Evolutionary conservation across 2,888 invertebrate genomes (phyloP).

Genomic region (Alviniconcha strummeri): DNA sequence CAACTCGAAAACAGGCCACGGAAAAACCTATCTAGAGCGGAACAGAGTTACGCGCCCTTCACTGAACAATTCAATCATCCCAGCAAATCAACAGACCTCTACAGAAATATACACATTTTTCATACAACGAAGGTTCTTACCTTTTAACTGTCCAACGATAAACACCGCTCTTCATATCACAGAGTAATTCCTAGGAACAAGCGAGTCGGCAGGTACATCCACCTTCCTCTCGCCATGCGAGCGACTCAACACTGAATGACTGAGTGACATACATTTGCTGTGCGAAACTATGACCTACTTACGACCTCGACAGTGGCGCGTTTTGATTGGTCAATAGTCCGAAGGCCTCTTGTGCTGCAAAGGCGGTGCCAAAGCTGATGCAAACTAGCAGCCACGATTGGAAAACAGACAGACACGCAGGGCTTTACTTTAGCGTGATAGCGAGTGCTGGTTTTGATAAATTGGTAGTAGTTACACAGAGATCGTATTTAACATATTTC

Average conservation of each 20-base stretch:
- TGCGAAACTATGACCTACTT: slow-evolving; percentile 49
- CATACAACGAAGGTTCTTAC: too few species aligned
- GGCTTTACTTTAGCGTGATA: background rate
- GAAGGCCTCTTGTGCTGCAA: slow-evolving; percentile 25
- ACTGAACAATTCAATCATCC: too few species aligned
- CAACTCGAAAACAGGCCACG: background rate
- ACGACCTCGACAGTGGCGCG: slow-evolving; percentile 37
- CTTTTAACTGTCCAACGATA: too few species aligned
- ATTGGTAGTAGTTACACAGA: slow-evolving; percentile 1
- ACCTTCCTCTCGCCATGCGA: slow-evolving; percentile 36
- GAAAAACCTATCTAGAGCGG: slow-evolving; percentile 2
- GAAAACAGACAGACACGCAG: background rate
- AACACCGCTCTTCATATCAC: too few species aligned
- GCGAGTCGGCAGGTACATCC: slow-evolving; percentile 12
- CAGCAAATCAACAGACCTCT: too few species aligned
- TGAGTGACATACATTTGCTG: slow-evolving; percentile 60
- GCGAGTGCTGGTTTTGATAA: background rate
- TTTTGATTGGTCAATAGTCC: slow-evolving; percentile 41
- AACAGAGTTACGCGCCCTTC: slow-evolving; percentile 17
- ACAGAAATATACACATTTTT: too few species aligned
- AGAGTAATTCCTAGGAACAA: too few species aligned
- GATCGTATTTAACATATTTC: slow-evolving; percentile 22
- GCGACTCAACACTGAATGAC: slow-evolving; percentile 56
- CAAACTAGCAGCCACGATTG: slow-evolving; percentile 4
- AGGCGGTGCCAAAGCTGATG: slow-evolving; percentile 14